phyloP scores from a whole-genome alignment of 2,113 vertebrate species.

The Melanerpes aurifrons region DNA sequence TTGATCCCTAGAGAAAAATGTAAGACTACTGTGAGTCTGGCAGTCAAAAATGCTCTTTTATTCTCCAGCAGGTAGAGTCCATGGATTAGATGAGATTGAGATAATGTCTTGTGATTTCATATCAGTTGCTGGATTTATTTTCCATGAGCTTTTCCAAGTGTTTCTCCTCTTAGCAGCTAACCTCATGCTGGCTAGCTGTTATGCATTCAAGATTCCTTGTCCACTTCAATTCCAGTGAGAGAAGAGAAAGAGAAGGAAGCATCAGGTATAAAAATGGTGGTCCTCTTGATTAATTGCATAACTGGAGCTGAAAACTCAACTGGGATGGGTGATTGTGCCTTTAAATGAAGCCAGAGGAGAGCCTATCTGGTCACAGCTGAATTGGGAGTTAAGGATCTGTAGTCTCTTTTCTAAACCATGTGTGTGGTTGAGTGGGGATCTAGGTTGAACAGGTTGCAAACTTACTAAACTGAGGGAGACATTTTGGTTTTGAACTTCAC shows the following conservation, averaged over 20 bases:
- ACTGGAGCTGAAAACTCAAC: background rate
- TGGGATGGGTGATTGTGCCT: background rate
- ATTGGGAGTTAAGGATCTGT: background rate
- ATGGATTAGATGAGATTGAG: background rate
- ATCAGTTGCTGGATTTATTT: background rate
- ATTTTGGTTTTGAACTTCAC: background rate
- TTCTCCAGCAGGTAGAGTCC: background rate
- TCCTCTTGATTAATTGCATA: fast-evolving
- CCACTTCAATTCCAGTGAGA: background rate
- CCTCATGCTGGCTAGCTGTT: background rate
- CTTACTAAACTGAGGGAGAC: background rate
- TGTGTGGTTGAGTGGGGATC: background rate
- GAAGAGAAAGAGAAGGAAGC: background rate
- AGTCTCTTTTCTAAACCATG: background rate
- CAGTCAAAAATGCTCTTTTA: background rate
- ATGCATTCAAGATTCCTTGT: background rate
- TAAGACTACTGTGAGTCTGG: background rate
- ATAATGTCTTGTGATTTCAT: background rate
- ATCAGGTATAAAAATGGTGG: background rate
- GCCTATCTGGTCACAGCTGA: background rate
- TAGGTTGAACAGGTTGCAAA: fast-evolving
- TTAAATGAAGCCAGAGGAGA: background rate
- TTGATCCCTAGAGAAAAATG: background rate
- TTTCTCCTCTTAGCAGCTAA: background rate
- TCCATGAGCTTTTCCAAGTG: background rate